A percentile compares a stretch with the other conserved stretches of the same genome.
These are phyloP conservation scores for Drosophila subquinaria DNA, from an alignment of 2,888 invertebrate species.

Conservation along the genomic window DNA sequence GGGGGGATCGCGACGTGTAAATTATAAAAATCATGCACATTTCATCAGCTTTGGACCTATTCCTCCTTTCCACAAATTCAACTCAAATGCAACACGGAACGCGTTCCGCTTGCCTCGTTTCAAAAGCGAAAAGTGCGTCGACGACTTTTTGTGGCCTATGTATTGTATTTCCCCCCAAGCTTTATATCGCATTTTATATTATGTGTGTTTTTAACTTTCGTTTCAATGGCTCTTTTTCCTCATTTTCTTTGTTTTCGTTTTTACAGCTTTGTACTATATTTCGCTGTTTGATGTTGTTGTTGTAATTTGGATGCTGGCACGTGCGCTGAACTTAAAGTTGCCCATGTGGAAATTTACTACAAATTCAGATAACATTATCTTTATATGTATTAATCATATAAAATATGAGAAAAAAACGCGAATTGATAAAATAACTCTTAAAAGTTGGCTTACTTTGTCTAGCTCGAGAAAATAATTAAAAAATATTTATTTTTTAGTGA, in stretches of 20 bases:
- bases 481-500: not conserved
- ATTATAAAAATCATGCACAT: conserved; percentile 72
- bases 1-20: conserved; percentile 46
- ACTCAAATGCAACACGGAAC: conserved; percentile 33
- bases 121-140: conserved; percentile 77
- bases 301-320: conserved; percentile 58
- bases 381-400: not conserved
- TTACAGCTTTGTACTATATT: conserved; percentile 41
- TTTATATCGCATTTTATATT: conserved; percentile 36
- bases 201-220: conserved; percentile 62
- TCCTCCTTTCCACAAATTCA: conserved; percentile 23
- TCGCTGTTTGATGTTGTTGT: conserved; percentile 31
- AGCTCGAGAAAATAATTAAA: not conserved
- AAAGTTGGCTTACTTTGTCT: not conserved
- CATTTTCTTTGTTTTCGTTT: conserved; percentile 26
- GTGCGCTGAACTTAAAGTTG: conserved; percentile 45
- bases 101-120: conserved; percentile 67
- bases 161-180: conserved; percentile 49
- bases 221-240: conserved; percentile 42
- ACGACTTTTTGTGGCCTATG: conserved; percentile 44
- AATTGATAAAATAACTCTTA: not conserved
- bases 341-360: conserved; percentile 64
- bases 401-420: not conserved
- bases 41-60: conserved; percentile 61
- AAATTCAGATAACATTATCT: conserved; percentile 5